Evolutionary conservation across 2,113 vertebrate genomes (phyloP), one percentile per base, ranked within the genome.

Genomic region (Limnothrissa miodon): DNA sequence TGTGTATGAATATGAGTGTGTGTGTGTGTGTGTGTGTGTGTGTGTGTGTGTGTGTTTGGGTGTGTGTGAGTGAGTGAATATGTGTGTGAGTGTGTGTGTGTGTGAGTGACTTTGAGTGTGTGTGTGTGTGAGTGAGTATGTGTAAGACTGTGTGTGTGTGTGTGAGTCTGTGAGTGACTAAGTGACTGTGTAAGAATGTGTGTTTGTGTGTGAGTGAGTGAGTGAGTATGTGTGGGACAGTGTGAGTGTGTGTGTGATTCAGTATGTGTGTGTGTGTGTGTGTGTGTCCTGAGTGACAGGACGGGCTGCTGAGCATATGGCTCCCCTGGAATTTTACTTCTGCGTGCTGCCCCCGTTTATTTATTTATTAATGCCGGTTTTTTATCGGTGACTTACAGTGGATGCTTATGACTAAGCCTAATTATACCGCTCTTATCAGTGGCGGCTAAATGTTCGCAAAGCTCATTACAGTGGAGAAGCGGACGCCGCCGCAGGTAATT

Each of bases 341-440:
- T 74, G 25, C 10, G 33, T 33, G 5, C 59, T 33, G n/a, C 66
- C 33, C n/a, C 56, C 90, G 3, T 74, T 74, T 74, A 74, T 74
- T 74, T 74, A 74, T 74, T 74, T 74, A 74, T 74, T 74, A 74
- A 74, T 33, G 66, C 66, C 88, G 89, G 79, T 83, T 89, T 90
- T 94, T 95, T 95, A 94, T 95, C 93, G 91, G 90, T 85, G 92
- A 91, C 87, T 91, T 93, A 93, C 94, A 94, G 92, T 86, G 90
- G 87, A 91, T 90, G 92, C 92, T 93, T 95, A 93, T 92, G 92
- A 92, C 91, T 95, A 91, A 93, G 92, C 92, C 94, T 94, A 94
- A 95, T 95, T 94, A 95, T 93, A 90, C 90, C 90, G 87, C 86
- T 33, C 93, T 93, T 93, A 94, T 95, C 93, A 80, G 91, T 29